Conservation (phyloP, 2,888 invertebrate species). For the Drosophila fulvimacula region DNA sequence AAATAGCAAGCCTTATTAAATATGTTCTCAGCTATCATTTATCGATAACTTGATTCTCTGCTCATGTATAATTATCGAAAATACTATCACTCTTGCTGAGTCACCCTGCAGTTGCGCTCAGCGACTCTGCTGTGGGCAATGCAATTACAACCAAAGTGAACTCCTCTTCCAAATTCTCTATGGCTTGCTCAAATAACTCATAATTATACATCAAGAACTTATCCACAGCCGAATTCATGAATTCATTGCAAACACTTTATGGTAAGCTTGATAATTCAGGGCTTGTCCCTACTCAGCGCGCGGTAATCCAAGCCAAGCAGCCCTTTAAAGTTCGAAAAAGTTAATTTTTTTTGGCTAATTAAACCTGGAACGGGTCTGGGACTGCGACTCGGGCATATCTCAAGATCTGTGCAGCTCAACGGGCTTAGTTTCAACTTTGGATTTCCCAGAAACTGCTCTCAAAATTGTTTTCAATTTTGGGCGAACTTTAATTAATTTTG, state of each 20-base stretch:
- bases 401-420: constrained; percentile 12
- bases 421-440: constrained; percentile 20
- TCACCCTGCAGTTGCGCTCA: background rate
- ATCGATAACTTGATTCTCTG: background rate
- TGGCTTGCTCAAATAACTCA: background rate
- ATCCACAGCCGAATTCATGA: background rate
- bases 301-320: background rate
- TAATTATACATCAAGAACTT: background rate
- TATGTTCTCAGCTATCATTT: rapidly evolving
- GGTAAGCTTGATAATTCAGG: background rate
- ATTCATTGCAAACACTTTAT: background rate
- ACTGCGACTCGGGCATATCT: constrained; percentile 1
- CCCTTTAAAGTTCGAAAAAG: constrained; percentile 1
- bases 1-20: background rate
- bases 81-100: background rate
- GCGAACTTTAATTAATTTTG: constrained; percentile 25
- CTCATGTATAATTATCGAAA: background rate
- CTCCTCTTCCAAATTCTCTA: no score
- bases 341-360: constrained; percentile 22
- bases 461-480: constrained; percentile 8
- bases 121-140: background rate
- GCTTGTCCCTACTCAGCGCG: background rate
- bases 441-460: background rate
- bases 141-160: background rate
- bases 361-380: constrained; percentile 9